Conservation (phyloP, 2,113 vertebrate species). For the Paradisaea rubra region DNA sequence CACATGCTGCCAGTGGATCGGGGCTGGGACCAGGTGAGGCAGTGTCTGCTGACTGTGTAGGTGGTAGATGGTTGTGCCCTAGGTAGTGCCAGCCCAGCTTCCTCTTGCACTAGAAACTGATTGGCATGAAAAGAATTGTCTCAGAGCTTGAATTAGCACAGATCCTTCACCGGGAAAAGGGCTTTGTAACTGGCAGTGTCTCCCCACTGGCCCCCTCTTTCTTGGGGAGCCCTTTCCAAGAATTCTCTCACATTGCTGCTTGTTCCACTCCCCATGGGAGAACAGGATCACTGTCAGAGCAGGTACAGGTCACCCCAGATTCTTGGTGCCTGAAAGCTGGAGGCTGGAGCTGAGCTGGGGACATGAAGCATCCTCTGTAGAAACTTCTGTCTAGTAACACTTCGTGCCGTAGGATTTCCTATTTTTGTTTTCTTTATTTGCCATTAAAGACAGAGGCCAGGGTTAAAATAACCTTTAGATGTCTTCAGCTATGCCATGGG, state of each 20-base stretch:
- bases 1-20: conserved; percentile 75
- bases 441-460: neutral
- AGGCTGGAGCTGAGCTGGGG: neutral
- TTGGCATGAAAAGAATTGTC: neutral
- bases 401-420: neutral
- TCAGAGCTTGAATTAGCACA: neutral
- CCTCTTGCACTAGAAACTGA: neutral
- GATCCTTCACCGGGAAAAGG: neutral
- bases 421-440: neutral
- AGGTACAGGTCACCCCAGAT: neutral
- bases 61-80: neutral
- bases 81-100: neutral
- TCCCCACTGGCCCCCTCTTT: neutral
- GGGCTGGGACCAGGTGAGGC: conserved; percentile 83
- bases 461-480: neutral
- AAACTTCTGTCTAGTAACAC: neutral
- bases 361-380: neutral
- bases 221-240: neutral
- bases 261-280: neutral
- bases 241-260: neutral
- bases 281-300: neutral
- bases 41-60: neutral
- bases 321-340: neutral
- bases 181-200: neutral
- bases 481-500: neutral